These are phyloP conservation scores for Yoshiicerus persimilis DNA, from an alignment of 1,140 invertebrate species.

Conservation along the genomic window DNA sequence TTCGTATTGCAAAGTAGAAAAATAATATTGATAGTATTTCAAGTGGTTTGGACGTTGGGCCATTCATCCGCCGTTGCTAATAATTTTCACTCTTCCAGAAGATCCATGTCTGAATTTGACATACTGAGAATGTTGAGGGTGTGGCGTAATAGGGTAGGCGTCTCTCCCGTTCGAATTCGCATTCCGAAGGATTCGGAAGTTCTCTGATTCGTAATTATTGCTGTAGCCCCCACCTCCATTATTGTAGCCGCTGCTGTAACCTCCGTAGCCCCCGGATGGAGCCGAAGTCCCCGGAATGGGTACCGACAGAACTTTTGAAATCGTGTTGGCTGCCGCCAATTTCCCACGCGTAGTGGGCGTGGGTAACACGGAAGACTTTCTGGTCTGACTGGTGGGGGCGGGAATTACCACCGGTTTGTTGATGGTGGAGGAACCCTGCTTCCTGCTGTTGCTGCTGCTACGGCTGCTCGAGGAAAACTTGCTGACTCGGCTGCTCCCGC, in stretches of 20 bases:
- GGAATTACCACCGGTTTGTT: not conserved
- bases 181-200: not conserved
- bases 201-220: not conserved
- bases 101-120: not conserved
- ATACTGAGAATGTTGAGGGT: not conserved
- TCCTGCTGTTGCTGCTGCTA: not conserved
- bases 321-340: not conserved
- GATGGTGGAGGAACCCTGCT: not conserved
- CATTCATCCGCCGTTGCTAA: not conserved
- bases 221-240: not conserved
- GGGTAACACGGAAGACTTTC: not conserved
- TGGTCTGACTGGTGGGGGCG: not conserved
- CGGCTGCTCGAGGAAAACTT: not conserved
- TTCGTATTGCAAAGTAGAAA: no score
- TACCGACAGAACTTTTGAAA: not conserved
- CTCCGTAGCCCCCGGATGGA: not conserved
- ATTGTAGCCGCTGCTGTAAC: not conserved
- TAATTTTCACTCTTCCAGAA: not conserved
- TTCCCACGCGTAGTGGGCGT: not conserved
- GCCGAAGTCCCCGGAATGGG: not conserved
- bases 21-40: no score
- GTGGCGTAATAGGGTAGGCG: not conserved
- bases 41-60: not conserved
- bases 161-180: not conserved
- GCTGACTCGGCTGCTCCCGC: not conserved